Evolutionary conservation across 2,888 invertebrate genomes (phyloP).

Genomic region (Panzeria rudis): DNA sequence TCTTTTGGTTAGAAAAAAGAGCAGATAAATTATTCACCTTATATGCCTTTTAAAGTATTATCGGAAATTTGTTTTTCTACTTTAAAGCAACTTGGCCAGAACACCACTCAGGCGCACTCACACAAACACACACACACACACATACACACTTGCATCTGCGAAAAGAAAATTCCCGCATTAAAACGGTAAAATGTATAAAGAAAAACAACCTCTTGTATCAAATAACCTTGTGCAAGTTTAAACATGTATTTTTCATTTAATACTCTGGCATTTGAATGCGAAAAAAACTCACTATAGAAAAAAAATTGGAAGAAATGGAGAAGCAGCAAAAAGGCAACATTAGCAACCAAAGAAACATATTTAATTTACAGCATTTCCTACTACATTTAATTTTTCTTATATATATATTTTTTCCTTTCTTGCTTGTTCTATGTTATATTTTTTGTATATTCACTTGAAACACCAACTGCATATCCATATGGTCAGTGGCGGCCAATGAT

Average conservation of each 20-base stretch:
- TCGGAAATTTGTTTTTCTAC: constrained; percentile 49
- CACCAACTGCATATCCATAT: constrained; percentile 60
- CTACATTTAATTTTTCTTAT: constrained; percentile 45
- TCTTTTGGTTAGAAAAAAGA: not conserved
- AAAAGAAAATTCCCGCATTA: constrained; percentile 65
- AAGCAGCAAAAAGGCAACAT: constrained; percentile 40
- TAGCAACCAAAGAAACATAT: constrained; percentile 61
- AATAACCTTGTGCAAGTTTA: constrained; percentile 72
- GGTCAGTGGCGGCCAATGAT: constrained; percentile 56
- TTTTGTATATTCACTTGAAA: constrained; percentile 47
- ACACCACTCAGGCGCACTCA: not conserved
- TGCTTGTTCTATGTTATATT: constrained; percentile 49
- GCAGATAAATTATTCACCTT: constrained; percentile 44
- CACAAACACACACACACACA: not conserved
- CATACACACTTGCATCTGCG: not conserved
- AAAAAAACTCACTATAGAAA: not conserved
- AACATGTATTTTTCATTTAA: constrained; percentile 71
- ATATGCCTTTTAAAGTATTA: constrained; percentile 54
- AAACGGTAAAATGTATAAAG: constrained; percentile 70
- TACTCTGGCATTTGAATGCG: constrained; percentile 68
- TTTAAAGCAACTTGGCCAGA: not conserved
- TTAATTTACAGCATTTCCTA: constrained; percentile 73
- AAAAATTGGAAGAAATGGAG: constrained; percentile 23
- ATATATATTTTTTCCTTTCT: constrained; percentile 13
- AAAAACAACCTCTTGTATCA: constrained; percentile 69